Evolutionary conservation across 2,888 invertebrate species (phyloP).

Genomic region (Polyploca ridens): DNA sequence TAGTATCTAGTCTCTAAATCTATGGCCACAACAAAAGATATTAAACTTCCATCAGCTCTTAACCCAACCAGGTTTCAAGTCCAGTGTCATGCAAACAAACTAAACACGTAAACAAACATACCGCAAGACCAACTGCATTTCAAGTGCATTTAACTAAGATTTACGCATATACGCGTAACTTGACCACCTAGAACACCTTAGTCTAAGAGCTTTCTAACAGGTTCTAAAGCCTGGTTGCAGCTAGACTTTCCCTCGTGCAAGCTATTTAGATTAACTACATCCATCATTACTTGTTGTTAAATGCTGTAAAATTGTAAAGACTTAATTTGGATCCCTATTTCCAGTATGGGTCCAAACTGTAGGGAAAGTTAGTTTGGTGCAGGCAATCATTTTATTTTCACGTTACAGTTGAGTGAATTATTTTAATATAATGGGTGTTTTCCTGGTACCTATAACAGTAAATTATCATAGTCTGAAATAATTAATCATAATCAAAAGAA

Average conservation of each 20-base stretch:
- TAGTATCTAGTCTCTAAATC: too few relatives aligned
- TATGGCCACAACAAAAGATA: neutral
- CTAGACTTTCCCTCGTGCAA: slow-evolving; percentile 10
- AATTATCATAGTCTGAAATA: too few relatives aligned
- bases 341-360: too few relatives aligned
- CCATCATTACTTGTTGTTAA: neutral
- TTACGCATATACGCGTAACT: slow-evolving; percentile 3
- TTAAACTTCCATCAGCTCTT: neutral
- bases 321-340: too few relatives aligned
- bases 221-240: neutral
- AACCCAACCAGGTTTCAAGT: neutral
- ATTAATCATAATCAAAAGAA: too few relatives aligned
- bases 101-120: neutral
- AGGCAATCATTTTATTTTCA: too few relatives aligned
- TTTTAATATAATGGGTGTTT: too few relatives aligned
- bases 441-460: too few relatives aligned
- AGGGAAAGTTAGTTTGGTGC: too few relatives aligned
- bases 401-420: too few relatives aligned
- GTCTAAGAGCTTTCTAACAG: slow-evolving; percentile 9
- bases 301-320: too few relatives aligned
- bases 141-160: neutral
- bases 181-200: neutral
- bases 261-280: slow-evolving; percentile 12
- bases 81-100: neutral
- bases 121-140: neutral